Percentiles rank a stretch among this genome's conserved stretches.
Conservation (phyloP, 2,888 invertebrate genomes). For the Bhutanitis thaidina region DNA sequence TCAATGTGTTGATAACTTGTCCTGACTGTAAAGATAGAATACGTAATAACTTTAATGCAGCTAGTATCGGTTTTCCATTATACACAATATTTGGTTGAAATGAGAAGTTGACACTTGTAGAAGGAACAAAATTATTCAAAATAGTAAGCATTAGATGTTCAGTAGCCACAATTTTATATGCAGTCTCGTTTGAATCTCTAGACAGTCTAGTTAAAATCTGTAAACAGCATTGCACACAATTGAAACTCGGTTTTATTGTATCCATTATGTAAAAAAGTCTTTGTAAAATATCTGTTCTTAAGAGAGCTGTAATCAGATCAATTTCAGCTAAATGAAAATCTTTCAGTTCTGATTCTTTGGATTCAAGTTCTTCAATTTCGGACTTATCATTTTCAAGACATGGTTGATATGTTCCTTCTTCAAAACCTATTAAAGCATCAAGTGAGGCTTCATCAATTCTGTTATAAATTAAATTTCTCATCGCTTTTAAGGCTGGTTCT, state of each 20-base stretch:
- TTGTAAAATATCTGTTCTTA: slow-evolving; percentile 87
- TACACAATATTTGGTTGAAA: slow-evolving; percentile 74
- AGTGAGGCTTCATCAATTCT: slow-evolving; percentile 89
- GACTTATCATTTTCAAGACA: slow-evolving; percentile 71
- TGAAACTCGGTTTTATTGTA: slow-evolving; percentile 83
- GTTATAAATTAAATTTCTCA: slow-evolving; percentile 87
- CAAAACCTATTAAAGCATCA: slow-evolving; percentile 84
- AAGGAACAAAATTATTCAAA: slow-evolving; percentile 80
- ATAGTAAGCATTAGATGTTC: slow-evolving; percentile 83
- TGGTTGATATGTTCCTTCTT: slow-evolving; percentile 83
- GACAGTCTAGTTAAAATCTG: slow-evolving; percentile 89
- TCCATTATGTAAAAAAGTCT: slow-evolving; percentile 88
- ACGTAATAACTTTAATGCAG: slow-evolving; percentile 87
- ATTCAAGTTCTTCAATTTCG: slow-evolving; percentile 77
- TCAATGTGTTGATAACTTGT: slow-evolving; percentile 72
- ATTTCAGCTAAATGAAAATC: slow-evolving; percentile 93
- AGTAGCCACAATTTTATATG: slow-evolving; percentile 81
- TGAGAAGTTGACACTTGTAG: slow-evolving; percentile 49
- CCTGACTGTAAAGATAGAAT: slow-evolving; percentile 82
- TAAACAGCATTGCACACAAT: slow-evolving; percentile 86
- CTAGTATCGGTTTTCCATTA: slow-evolving; percentile 82
- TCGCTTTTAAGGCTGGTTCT: slow-evolving; percentile 86
- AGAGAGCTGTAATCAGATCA: slow-evolving; percentile 86
- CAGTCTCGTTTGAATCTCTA: slow-evolving; percentile 86
- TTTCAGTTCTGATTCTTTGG: slow-evolving; percentile 83